Evolutionary conservation across 2,888 invertebrate genomes (phyloP), one percentile per base, ranked within the genome.

Genomic region (Thalpophila matura): DNA sequence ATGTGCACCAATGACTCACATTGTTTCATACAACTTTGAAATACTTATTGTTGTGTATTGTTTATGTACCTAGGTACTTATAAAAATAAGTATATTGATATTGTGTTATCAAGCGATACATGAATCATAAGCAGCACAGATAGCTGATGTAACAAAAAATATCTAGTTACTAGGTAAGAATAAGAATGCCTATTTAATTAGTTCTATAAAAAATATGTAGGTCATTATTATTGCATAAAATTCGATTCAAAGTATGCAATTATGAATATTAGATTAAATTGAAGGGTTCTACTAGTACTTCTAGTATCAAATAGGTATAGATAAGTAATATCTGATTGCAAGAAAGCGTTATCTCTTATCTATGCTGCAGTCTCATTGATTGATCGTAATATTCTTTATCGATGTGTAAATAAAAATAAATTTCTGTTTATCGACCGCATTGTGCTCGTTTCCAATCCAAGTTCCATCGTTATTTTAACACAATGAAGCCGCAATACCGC

Each of bases 401-500:
- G 77, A 82, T 83, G 64, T 69, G 74, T 80, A 79, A 84, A 84
- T 79, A 85, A 89, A 89, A 87, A 85, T 85, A 83, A 85, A 87
- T 85, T 83, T 81, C 78, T 89, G 86, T 90, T 86, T 89, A 90
- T 89, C 86, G 84, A 88, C 80, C 82, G 83, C 85, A 90, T 87
- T 88, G 87, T 89, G 86, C 84, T 88, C 84, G 87, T 87, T 90
- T 89, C 89, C 90, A 91, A 90, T 89, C 85, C 84, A 84, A 89
- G 89, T 87, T 90, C 86, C 89, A 89, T 92, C 91, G 91, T 93
- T 93, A 94, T 91, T 91, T 90, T 88, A 93, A 92, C 93, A 95
- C 94, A 94, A 94, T 94, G 92, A 90, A 92, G 93, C 94, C 93
- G 94, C 94, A 93, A 93, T 90, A 94, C 94, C 94, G 94, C 94